Evolutionary conservation across 2,888 invertebrate genomes (phyloP).

Genomic region (Suillia variegata): DNA sequence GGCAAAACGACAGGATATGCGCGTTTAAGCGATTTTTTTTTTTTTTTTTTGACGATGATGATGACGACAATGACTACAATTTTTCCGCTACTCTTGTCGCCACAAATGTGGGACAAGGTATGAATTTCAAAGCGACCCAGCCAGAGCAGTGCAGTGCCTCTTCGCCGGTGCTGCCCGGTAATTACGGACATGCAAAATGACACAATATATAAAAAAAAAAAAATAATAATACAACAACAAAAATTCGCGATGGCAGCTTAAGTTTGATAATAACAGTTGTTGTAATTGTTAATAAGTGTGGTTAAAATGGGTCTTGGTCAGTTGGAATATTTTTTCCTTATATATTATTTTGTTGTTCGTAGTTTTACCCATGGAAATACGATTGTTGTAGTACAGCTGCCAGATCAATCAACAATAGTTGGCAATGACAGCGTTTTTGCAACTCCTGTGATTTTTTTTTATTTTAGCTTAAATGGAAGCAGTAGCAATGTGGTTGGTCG

Average conservation of each 20-base stretch:
- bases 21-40: neutral
- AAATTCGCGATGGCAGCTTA: neutral
- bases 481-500: neutral
- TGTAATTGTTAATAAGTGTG: conserved; percentile 12
- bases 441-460: neutral
- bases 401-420: conserved; percentile 10
- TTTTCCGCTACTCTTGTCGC: conserved; percentile 7
- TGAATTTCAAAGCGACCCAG: conserved; percentile 20
- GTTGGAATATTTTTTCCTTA: neutral
- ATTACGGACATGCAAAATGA: neutral
- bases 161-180: neutral
- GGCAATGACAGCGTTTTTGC: conserved; percentile 17
- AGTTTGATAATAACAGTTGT: conserved; percentile 8
- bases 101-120: conserved; percentile 34
- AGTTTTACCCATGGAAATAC: neutral
- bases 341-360: neutral
- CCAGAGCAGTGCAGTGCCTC: neutral
- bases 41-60: no score
- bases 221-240: neutral
- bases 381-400: neutral
- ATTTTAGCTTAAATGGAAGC: neutral
- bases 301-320: conserved; percentile 21
- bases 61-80: conserved; percentile 6
- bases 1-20: neutral
- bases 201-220: neutral